Evolutionary conservation across 2,888 invertebrate genomes (phyloP), one percentile per base, ranked within the genome.

Genomic region (Eustalomyia histrio): DNA sequence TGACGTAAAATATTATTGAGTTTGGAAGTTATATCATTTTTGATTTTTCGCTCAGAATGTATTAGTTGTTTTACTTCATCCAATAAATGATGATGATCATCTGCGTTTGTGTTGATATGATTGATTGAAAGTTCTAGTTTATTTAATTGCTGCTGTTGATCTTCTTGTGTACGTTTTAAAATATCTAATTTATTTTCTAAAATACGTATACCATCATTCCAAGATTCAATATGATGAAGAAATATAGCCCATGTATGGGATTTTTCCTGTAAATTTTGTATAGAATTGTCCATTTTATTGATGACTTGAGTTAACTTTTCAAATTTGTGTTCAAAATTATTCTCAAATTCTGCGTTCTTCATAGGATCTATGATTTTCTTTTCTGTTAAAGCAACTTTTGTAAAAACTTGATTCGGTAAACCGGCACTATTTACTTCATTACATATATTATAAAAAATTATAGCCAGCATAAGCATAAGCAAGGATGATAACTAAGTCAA

Each of bases 231-330:
- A 83, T 92, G 92, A 81, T 92, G 90, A 80, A 92, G 91, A 84
- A 92, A 92, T 33, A 92, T 92, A 68, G 92, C 91, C 92, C 92
- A 92, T 4, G 91, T 91, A 79, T 92, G 92, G 0, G 92, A 91
- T 64, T 92, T 90, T 83, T 92, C 92, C 84, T 89, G 91, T 24
- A 92, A 86, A 80, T 89, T 89, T 82, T 91, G 91, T 29, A 92
- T 87, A 73, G 92, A 92, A 79, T 87, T 89, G 84, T 92, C 92
- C 52, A 92, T 87, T 75, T 87, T 89, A 3, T 89, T 87, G 5
- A 92, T 84, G 2, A 89, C 87, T 10, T 88, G 87, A 12, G 88
- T 88, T 39, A 91, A 86, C 12, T 89, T 86, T 9, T 90, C 87
- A 69, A 92, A 86, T 83, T 90, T 90, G 24, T 91, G 90, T 83